Conservation (phyloP, 2,888 invertebrate species). For the Coleophora deauratella region DNA sequence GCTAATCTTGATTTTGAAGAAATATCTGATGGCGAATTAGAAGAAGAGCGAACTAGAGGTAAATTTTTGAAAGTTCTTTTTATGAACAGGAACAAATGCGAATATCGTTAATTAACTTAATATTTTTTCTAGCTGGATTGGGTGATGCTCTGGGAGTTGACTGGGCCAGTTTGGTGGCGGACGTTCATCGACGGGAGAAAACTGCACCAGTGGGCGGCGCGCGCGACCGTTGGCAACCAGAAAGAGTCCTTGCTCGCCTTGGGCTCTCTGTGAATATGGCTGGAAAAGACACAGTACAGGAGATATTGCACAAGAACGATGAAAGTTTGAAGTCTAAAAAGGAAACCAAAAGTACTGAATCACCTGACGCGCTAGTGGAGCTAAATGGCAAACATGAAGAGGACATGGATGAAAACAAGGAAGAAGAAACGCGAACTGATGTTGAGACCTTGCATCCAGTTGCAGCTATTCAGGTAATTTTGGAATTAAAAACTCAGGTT, state of each 20-base stretch:
- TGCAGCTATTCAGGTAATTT: slow-evolving; percentile 66
- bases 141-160: slow-evolving; percentile 97
- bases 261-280: slow-evolving; percentile 87
- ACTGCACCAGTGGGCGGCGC: slow-evolving; percentile 72
- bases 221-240: slow-evolving; percentile 86
- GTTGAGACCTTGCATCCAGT: slow-evolving; percentile 63
- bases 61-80: slow-evolving; percentile 5
- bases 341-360: slow-evolving; percentile 20
- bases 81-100: too few relatives aligned
- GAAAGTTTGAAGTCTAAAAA: slow-evolving; percentile 33
- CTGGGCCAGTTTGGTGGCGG: slow-evolving; percentile 92
- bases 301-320: slow-evolving; percentile 47
- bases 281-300: slow-evolving; percentile 70
- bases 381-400: slow-evolving; percentile 42
- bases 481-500: not conserved
- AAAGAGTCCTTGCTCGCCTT: slow-evolving; percentile 84
- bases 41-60: slow-evolving; percentile 81
- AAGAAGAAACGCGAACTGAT: slow-evolving; percentile 30
- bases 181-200: slow-evolving; percentile 76
- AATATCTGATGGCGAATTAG: slow-evolving; percentile 91
- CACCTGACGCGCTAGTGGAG: slow-evolving; percentile 24
- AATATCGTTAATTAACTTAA: too few relatives aligned
- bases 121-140: slow-evolving; percentile 69
- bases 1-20: slow-evolving; percentile 89
- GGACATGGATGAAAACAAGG: slow-evolving; percentile 22